phyloP scores from a whole-genome alignment of 2,113 vertebrate genomes.

The Bos indicus region DNA sequence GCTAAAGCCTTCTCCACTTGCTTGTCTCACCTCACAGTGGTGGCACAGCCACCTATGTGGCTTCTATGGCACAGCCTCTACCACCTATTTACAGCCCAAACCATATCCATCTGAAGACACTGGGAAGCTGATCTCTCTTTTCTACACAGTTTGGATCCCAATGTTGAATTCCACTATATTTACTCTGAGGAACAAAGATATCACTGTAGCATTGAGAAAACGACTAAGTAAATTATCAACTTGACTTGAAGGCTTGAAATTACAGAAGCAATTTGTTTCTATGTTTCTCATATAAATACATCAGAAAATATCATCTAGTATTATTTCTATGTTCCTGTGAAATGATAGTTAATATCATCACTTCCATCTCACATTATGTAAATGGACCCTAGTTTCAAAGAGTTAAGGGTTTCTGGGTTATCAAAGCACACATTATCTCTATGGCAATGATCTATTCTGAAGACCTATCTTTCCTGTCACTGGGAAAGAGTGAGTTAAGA shows the following conservation, averaged over 20 bases:
- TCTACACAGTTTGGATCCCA: not conserved
- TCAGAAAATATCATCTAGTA: not conserved
- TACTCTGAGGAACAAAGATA: not conserved
- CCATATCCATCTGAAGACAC: not conserved
- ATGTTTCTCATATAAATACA: not conserved
- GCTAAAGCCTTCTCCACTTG: slow-evolving; percentile 67
- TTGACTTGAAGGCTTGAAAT: not conserved
- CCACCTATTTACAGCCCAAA: slow-evolving; percentile 50
- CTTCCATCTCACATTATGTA: not conserved
- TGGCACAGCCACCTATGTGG: too few relatives aligned
- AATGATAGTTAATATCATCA: not conserved
- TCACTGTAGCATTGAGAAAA: not conserved
- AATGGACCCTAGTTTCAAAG: not conserved
- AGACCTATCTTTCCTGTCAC: not conserved
- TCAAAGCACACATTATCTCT: not conserved
- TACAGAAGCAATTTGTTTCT: not conserved
- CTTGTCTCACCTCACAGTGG: slow-evolving; percentile 54
- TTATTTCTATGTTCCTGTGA: not conserved
- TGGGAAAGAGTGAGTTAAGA: not conserved
- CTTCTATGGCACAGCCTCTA: slow-evolving; percentile 32
- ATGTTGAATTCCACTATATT: not conserved
- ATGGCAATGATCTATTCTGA: not conserved
- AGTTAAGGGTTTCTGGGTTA: not conserved
- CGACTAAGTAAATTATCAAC: not conserved
- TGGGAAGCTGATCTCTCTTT: not conserved